Base-by-base conservation (phyloP, 1,140 invertebrate species). In the Riptortus pedestris region DNA sequence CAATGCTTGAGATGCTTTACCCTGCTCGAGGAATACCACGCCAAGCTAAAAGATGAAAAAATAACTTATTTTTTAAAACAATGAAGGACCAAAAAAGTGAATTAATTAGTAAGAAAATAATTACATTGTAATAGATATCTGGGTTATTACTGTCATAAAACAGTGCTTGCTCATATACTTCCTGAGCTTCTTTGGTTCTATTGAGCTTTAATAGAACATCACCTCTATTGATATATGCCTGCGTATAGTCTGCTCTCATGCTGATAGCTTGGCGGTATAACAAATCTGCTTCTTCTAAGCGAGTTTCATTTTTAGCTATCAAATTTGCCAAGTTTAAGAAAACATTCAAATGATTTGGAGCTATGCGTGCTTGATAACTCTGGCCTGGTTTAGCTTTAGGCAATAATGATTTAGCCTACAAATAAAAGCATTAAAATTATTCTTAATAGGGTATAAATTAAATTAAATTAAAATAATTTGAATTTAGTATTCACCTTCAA, bases 61-160 rank as follows among this genome's bases (percentile, higher is more conserved):
- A 57, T 45, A 52, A 65, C 64, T 24, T 43, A 47, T 51, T 63
- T 63, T 9, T 33, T 51, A 45, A 31, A 61, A 18, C 24, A 47
- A 14, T 24, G 16, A n/a, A 38, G n/a, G n/a, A 61, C 7, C 45
- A 45, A 61, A 45, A 22, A 16, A 0, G 16, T 26, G 2, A 26
- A 12, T 45, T 22, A 24, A 11, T 1, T 26, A 16, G 7, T 31
- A 33, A n/a, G 14, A 33, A 16, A 7, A 33, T 66, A 81, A 83
- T 83, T 77, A 93, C 90, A 77, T 98, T 98, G 72, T 97, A 98
- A 76, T 96, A 95, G 70, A 98, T 93, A 74, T 97, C 95, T 2
- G 95, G 91, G 79, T 97, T 96, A 69, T 87, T 89, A 71, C 86
- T 91, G 73, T 96, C 93, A 76, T 95, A 94, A 68, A 91, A 83